Evolutionary conservation across 2,113 vertebrate species (phyloP), one percentile per base, ranked within the genome.

Genomic region (Onychostruthus taczanowskii): DNA sequence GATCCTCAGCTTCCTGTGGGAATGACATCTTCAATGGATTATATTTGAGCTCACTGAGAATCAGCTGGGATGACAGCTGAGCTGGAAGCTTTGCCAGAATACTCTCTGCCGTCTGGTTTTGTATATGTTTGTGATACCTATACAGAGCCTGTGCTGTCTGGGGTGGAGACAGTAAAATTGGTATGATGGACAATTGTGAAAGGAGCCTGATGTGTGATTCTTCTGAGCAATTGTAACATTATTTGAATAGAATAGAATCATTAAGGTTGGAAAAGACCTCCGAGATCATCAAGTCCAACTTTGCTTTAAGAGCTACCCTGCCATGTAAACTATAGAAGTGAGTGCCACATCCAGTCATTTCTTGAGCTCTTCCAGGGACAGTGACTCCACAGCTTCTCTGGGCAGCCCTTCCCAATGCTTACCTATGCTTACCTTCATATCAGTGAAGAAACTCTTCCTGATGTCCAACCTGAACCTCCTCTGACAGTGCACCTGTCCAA

Each of bases 1-100:
- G 88, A 90, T 85, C 91, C 61, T 82, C 82, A 74, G 89, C 75
- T 95, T 97, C 92, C 93, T 96, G 92, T 95, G 95, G 90, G 93
- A 96, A 96, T 96, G 64, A 90, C 61, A 90, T 90, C 75, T 94
- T 91, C 93, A 86, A 1, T 46, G 87, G 91, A 90, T 96, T 95
- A 80, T 31, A 49, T 84, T 21, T 95, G 94, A 97, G 78, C 87
- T 67, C 87, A 90, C 90, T 74, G 92, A 85, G 72, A 86, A 81
- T 90, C 75, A 94, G 75, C 5, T 0, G 1, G 85, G 52, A 47
- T 88, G 78, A 94, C 92, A 96, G 90, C 82, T 90, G 90, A 93
- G 72, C 73, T 67, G 92, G 85, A 96, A 93, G 72, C 52, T 81
- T 27, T 74, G 56, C 55, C 89, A 80, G 43, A 90, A n/a, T 41